These are phyloP conservation scores for Anthopleura sola DNA, from an alignment of 64 coral and sea anemone species.

Conservation along the genomic window DNA sequence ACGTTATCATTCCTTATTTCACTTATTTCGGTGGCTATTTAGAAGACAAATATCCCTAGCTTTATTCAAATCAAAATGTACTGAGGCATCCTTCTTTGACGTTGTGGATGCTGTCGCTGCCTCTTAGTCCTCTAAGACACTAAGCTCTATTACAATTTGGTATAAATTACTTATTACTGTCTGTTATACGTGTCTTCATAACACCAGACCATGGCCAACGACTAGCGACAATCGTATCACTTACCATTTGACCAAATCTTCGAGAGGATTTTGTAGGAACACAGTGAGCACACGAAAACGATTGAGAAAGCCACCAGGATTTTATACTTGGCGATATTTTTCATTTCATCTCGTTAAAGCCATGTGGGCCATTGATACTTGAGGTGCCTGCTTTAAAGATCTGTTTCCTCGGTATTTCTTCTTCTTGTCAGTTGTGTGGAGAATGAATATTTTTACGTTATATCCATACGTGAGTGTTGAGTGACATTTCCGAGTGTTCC, in stretches of 20 bases:
- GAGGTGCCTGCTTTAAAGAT: neutral
- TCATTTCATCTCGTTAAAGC: neutral
- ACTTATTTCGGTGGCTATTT: neutral
- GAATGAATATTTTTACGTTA: neutral
- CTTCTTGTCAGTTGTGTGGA: too few species aligned
- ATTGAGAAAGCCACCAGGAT: neutral
- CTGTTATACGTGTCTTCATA: neutral
- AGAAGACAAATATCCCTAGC: neutral
- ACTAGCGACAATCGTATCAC: neutral
- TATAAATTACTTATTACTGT: neutral
- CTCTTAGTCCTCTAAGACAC: neutral
- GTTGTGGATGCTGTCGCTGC: neutral
- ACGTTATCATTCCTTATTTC: neutral
- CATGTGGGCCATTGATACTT: neutral
- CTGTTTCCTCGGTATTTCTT: neutral
- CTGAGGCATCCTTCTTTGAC: neutral
- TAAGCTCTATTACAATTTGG: neutral
- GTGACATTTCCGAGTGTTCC: neutral
- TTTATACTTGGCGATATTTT: neutral
- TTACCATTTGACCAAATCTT: conserved; percentile 5
- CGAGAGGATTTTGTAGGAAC: neutral
- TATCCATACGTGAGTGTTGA: neutral
- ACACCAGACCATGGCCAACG: neutral
- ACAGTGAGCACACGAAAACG: neutral
- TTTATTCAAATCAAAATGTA: neutral